Percentiles rank a stretch among this genome's conserved stretches.
phyloP scores from a whole-genome alignment of 2,113 vertebrate genomes.

The Colinus virginianus region DNA sequence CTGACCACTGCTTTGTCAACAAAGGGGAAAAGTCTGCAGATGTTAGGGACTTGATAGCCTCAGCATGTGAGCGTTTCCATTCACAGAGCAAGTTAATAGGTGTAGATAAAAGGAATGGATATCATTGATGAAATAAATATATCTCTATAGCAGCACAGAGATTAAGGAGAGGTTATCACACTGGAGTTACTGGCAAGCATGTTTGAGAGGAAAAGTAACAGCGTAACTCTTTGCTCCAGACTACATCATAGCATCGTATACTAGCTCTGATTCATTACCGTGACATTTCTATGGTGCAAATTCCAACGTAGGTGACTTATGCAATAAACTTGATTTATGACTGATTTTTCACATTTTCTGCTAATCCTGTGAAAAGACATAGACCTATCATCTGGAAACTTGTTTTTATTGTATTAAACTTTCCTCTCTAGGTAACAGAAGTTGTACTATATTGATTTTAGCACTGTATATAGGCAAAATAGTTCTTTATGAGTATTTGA shows the following conservation, averaged over 20 bases:
- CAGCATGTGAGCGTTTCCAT: background rate
- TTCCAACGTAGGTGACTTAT: background rate
- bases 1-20: background rate
- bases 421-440: background rate
- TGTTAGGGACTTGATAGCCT: background rate
- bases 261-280: background rate
- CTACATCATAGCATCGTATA: background rate
- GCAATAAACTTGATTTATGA: conserved; percentile 41
- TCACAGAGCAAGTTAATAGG: background rate
- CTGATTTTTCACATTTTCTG: background rate
- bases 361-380: background rate
- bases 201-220: background rate
- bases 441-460: background rate
- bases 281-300: background rate
- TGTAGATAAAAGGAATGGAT: background rate
- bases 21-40: background rate
- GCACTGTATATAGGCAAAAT: background rate
- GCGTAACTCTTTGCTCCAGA: background rate
- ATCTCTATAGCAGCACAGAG: background rate
- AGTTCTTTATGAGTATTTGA: background rate
- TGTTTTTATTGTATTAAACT: conserved; percentile 15
- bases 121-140: background rate
- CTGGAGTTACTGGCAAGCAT: background rate
- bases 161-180: background rate
- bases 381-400: conserved; percentile 5